A percentile compares a stretch with the other conserved stretches of the same genome.
Evolutionary conservation across 2,888 invertebrate genomes (phyloP).

Genomic region (Cordilura impudica): DNA sequence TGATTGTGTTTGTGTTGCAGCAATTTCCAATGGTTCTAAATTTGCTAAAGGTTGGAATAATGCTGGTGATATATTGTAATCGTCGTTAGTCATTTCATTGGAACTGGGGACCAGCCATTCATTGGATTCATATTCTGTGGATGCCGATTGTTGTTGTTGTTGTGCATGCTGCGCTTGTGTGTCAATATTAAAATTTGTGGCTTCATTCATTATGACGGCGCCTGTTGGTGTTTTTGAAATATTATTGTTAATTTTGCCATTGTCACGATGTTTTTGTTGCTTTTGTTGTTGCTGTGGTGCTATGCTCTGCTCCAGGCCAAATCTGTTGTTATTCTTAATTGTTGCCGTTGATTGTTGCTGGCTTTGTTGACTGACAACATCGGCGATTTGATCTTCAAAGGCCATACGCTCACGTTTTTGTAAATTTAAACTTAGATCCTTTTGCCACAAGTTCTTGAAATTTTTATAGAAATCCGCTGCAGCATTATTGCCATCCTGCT

Average conservation of each 20-base stretch:
- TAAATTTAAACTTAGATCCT: slow-evolving; percentile 46
- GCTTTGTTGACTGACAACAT: slow-evolving; percentile 13
- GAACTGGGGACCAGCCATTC: slow-evolving; percentile 29
- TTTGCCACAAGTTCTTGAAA: slow-evolving; percentile 58
- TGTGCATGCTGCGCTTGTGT: not conserved
- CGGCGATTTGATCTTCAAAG: slow-evolving; percentile 52
- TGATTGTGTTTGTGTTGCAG: slow-evolving; percentile 16
- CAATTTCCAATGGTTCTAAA: not conserved
- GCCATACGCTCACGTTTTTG: slow-evolving; percentile 57
- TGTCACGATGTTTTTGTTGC: slow-evolving; percentile 44
- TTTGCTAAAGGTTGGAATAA: slow-evolving; percentile 18
- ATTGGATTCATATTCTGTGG: slow-evolving; percentile 18
- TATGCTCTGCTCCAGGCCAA: slow-evolving; percentile 25
- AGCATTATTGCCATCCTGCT: not conserved
- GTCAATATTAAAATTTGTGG: slow-evolving; percentile 23
- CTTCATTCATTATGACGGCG: slow-evolving; percentile 36
- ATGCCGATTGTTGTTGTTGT: slow-evolving; percentile 40
- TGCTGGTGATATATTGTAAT: too few species aligned
- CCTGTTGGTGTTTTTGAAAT: slow-evolving; percentile 34
- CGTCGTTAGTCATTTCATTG: slow-evolving; percentile 38
- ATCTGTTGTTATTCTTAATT: slow-evolving; percentile 42
- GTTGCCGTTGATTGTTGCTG: slow-evolving; percentile 20
- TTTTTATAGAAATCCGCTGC: slow-evolving; percentile 36
- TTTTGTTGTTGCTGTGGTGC: slow-evolving; percentile 20
- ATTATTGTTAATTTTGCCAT: slow-evolving; percentile 56